Evolutionary conservation across 2,113 vertebrate genomes (phyloP).

Genomic region (Clinocottus analis): DNA sequence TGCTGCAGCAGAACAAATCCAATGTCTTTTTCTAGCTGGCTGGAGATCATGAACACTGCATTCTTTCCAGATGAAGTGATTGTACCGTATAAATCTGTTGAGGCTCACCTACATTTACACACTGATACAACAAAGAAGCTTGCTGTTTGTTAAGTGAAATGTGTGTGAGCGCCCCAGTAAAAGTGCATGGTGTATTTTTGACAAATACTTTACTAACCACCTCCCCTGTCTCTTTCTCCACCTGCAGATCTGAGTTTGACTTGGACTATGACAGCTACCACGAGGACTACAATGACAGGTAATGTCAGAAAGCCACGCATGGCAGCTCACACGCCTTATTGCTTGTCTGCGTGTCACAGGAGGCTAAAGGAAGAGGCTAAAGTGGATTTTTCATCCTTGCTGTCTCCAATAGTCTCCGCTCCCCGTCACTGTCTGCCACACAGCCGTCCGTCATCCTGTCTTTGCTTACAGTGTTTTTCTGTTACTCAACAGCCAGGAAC

Average conservation of each 20-base stretch:
- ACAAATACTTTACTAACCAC: conserved; percentile 32
- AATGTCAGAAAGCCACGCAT: conserved; percentile 62
- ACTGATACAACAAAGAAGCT: neutral
- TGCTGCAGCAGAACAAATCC: conserved; percentile 70
- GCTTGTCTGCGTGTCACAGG: conserved; percentile 42
- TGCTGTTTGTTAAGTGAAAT: conserved; percentile 40
- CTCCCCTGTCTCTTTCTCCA: conserved; percentile 36
- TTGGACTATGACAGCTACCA: conserved; percentile 86
- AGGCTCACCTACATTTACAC: conserved; percentile 26
- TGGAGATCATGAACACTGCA: conserved; percentile 62
- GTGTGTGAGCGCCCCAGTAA: conserved; percentile 29
- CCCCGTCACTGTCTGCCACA: conserved; percentile 25
- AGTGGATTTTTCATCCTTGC: conserved; percentile 34
- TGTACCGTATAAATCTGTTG: conserved; percentile 28
- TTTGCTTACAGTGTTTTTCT: conserved; percentile 26
- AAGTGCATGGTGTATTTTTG: conserved; percentile 16
- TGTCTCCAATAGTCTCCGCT: conserved; percentile 19
- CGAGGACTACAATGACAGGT: conserved; percentile 86
- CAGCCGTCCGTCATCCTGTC: conserved; percentile 48
- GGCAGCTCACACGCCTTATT: conserved; percentile 43
- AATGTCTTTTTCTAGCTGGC: conserved; percentile 70
- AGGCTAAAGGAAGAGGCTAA: conserved; percentile 31
- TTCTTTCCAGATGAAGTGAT: conserved; percentile 73
- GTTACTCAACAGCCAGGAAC: conserved; percentile 18
- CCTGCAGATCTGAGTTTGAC: conserved; percentile 79